phyloP scores from a whole-genome alignment of 2,888 invertebrate genomes.

The Drosophila affinis region DNA sequence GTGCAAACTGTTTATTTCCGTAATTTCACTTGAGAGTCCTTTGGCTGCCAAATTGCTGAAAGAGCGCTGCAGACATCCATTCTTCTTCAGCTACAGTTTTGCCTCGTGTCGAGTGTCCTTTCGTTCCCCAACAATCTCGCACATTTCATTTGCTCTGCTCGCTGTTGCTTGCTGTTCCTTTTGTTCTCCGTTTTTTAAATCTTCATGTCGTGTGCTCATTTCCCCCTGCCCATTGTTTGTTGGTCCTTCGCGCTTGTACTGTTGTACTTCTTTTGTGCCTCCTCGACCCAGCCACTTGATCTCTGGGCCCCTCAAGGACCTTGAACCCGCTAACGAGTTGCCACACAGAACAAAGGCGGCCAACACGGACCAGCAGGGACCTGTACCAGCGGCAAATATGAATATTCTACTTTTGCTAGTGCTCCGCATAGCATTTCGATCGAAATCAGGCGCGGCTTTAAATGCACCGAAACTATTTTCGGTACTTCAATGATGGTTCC shows the following conservation, averaged over 20 bases:
- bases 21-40: constrained; percentile 61
- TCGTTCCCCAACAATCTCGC: constrained; percentile 19
- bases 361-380: background rate
- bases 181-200: constrained; percentile 40
- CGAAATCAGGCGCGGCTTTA: background rate
- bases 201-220: constrained; percentile 65
- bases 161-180: constrained; percentile 10
- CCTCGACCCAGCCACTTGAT: constrained; percentile 55
- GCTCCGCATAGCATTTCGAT: background rate
- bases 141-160: constrained; percentile 62
- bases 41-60: constrained; percentile 50
- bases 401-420: constrained; percentile 51
- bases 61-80: constrained; percentile 1
- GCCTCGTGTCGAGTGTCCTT: constrained; percentile 3
- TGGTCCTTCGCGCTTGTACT: constrained; percentile 57
- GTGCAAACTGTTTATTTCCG: constrained; percentile 67
- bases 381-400: constrained; percentile 30
- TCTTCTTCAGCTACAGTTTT: background rate
- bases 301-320: constrained; percentile 53
- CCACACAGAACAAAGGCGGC: constrained; percentile 4
- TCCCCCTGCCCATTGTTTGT: constrained; percentile 63
- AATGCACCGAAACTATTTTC: constrained; percentile 25
- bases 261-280: constrained; percentile 21
- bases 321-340: constrained; percentile 56
- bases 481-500: background rate